These are phyloP conservation scores for Rafetus swinhoei DNA, from an alignment of 2,113 vertebrate species.

Conservation along the genomic window DNA sequence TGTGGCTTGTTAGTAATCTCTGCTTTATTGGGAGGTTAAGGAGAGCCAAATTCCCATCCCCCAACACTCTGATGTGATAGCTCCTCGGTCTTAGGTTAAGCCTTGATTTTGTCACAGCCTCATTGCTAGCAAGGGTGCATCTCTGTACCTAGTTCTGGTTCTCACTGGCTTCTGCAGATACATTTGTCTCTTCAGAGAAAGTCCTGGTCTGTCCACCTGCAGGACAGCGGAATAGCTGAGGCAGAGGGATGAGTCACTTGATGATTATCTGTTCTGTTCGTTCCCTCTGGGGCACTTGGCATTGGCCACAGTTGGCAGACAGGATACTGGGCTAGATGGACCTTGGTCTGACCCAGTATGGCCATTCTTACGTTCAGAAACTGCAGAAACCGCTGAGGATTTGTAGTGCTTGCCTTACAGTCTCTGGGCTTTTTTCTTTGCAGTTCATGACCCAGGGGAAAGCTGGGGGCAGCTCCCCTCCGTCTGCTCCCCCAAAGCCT, in stretches of 20 bases:
- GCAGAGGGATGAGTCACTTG: neutral
- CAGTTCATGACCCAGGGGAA: slow-evolving; percentile 97
- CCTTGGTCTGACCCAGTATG: too few relatives aligned
- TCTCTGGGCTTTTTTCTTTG: neutral
- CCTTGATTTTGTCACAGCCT: neutral
- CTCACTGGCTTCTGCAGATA: neutral
- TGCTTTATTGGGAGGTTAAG: neutral
- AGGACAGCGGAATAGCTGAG: neutral
- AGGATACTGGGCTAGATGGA: too few relatives aligned
- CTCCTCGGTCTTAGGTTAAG: neutral
- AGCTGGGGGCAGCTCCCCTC: slow-evolving; percentile 80
- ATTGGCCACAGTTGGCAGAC: too few relatives aligned
- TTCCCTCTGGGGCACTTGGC: too few relatives aligned
- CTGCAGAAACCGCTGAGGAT: neutral
- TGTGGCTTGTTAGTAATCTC: slow-evolving; percentile 14
- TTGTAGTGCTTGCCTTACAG: neutral
- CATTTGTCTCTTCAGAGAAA: fast-evolving
- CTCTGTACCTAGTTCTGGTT: neutral
- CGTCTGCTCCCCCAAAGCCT: slow-evolving; percentile 84
- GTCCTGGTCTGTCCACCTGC: neutral
- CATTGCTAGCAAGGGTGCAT: neutral
- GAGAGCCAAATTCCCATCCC: neutral
- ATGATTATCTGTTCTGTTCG: too few relatives aligned
- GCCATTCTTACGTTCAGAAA: neutral
- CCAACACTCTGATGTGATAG: neutral